These are phyloP conservation scores for Papilio aristodemus DNA, from an alignment of 1,140 invertebrate species.

Conservation along the genomic window DNA sequence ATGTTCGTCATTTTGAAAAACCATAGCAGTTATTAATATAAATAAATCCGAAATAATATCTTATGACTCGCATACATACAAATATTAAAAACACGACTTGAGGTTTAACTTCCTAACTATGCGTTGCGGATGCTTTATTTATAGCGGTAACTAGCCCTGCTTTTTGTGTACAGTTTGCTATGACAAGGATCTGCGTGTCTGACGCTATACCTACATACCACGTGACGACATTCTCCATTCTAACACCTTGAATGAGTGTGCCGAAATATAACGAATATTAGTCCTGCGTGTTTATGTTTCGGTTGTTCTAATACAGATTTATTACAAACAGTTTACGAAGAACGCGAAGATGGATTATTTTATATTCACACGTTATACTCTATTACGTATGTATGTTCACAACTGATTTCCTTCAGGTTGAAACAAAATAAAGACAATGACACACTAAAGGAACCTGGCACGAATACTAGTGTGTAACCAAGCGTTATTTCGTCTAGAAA, in stretches of 20 bases:
- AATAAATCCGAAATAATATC: not conserved
- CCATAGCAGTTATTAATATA: too few relatives aligned
- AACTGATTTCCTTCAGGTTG: not conserved
- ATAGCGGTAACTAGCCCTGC: not conserved
- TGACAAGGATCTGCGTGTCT: not conserved
- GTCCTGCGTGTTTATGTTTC: not conserved
- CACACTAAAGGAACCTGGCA: slow-evolving; percentile 7
- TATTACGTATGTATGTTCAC: too few relatives aligned
- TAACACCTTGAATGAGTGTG: slow-evolving; percentile 6
- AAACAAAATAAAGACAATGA: slow-evolving; percentile 1
- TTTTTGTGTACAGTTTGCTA: not conserved
- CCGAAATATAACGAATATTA: slow-evolving; percentile 8
- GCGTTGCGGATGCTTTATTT: not conserved
- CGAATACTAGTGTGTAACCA: not conserved
- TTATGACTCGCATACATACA: not conserved
- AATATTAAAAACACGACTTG: not conserved
- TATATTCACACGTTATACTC: too few relatives aligned
- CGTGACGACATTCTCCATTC: not conserved
- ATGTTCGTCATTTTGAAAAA: too few relatives aligned
- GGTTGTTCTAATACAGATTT: slow-evolving; percentile 12
- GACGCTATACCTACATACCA: not conserved
- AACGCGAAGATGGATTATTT: too few relatives aligned
- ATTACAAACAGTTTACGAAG: too few relatives aligned
- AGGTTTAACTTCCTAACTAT: too few relatives aligned
- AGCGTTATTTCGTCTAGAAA: slow-evolving; percentile 1